Base-by-base conservation (phyloP, 2,888 invertebrate species). In the Synanthedon tipuliformis region DNA sequence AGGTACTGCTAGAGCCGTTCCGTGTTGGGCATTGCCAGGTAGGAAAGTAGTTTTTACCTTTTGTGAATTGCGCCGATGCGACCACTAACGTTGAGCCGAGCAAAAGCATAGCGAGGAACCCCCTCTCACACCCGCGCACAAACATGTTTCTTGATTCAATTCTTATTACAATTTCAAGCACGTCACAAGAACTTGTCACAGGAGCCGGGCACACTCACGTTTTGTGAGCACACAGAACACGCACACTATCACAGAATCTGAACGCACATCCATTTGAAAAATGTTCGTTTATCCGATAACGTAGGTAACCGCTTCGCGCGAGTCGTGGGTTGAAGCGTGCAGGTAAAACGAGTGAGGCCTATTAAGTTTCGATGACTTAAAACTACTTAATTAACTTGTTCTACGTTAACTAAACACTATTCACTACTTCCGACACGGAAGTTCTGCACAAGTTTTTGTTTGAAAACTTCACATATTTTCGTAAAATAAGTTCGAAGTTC, bases 261-360 rank as follows among this genome's bases (percentile, higher is more conserved):
- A 82, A 81, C 80, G 78, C 84, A 84, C 83, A 83, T 84, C 81
- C 84, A 87, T 87, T 86, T 85, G 81, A 85, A 86, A 85, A 83
- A 81, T 81, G 79, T 86, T 78, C 85, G 83, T 85, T 85, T 83
- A 82, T 83, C 82, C 83, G 78, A 83, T 81, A 82, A 78, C 34
- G 34, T 13, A 76, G 78, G 76, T 78, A 79, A 81, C 82, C 80
- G 82, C 81, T 78, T 73, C 71, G 74, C 77, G 67, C 72, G 69
- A 74, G 71, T 77, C 81, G 83, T 80, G 82, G 80, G 83, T 77
- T 79, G 78, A 79, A 71, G 75, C 80, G 81, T 81, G 82, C 85
- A 86, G 86, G 85, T 86, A 85, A 79, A 79, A 78, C 78, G 79
- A 79, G 78, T 78, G 73, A 81, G 23, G 78, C 83, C 80, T 84